Conservation (phyloP, 2,888 invertebrate genomes). For the Cremastobaeus sp. region DNA sequence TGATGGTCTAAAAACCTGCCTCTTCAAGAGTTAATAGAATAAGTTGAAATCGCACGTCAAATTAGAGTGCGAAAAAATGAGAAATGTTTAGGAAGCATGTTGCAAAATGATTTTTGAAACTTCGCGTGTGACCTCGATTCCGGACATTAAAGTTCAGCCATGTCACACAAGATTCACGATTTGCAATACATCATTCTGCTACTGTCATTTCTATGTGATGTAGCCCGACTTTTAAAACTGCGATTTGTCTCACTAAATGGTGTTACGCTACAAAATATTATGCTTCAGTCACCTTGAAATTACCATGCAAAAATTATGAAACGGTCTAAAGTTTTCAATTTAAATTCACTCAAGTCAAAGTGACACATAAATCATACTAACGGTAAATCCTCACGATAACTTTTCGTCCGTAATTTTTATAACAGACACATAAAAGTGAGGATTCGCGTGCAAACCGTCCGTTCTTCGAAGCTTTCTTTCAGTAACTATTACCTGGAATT, state of each 20-base stretch:
- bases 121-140: constrained; percentile 38
- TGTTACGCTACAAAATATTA: constrained; percentile 11
- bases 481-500: too few species aligned
- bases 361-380: too few species aligned
- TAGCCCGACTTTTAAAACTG: constrained; percentile 33
- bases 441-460: too few species aligned
- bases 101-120: constrained; percentile 42
- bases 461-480: too few species aligned
- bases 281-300: constrained; percentile 8
- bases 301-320: constrained; percentile 11
- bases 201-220: constrained; percentile 49
- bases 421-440: too few species aligned
- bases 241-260: constrained; percentile 42
- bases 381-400: too few species aligned
- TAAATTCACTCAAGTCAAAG: too few species aligned
- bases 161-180: constrained; percentile 43
- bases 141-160: constrained; percentile 28
- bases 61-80: constrained; percentile 27
- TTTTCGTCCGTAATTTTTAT: too few species aligned
- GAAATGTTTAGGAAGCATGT: constrained; percentile 11
- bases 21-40: constrained; percentile 33
- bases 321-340: too few species aligned
- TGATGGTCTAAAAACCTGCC: too few species aligned
- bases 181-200: constrained; percentile 51
- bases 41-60: constrained; percentile 28